Conservation (phyloP, 2,888 invertebrate genomes). For the Atrina japonica region DNA sequence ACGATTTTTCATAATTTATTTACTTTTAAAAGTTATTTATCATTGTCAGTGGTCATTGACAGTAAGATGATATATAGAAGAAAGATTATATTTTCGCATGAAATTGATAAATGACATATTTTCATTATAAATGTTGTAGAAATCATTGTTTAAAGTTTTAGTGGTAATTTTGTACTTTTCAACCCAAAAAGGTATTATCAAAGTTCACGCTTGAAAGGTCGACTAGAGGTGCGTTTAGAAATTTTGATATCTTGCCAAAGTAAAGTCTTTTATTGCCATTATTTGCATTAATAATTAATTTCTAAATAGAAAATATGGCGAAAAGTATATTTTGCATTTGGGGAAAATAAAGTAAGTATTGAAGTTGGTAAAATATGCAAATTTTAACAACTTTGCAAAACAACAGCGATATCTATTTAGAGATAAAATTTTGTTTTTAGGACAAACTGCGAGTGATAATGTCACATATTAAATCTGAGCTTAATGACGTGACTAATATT, state of each 20-base stretch:
- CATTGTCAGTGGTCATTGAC: too few relatives aligned
- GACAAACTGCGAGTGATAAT: slow-evolving; percentile 1
- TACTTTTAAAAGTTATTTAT: too few relatives aligned
- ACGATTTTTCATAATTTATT: too few relatives aligned
- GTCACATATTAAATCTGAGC: too few relatives aligned
- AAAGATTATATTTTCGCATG: too few relatives aligned
- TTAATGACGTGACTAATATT: too few relatives aligned
- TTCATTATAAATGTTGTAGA: not conserved
- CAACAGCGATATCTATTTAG: slow-evolving; percentile 6
- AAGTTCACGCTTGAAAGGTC: slow-evolving; percentile 36
- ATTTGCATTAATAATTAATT: slow-evolving; percentile 1
- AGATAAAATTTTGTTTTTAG: slow-evolving; percentile 19
- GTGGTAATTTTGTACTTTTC: slow-evolving; percentile 56
- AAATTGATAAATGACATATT: too few relatives aligned
- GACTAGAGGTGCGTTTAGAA: slow-evolving; percentile 18
- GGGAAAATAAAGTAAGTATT: too few relatives aligned
- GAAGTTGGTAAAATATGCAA: too few relatives aligned
- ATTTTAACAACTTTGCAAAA: not conserved
- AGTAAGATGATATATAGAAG: too few relatives aligned
- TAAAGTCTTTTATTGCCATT: slow-evolving; percentile 10
- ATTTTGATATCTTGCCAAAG: slow-evolving; percentile 42
- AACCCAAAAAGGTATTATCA: slow-evolving; percentile 54
- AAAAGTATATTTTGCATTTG: too few relatives aligned
- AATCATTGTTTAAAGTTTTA: slow-evolving; percentile 36
- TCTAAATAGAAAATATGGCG: not conserved